Base-by-base conservation (phyloP, 2,888 invertebrate species). In the Drosophila tripunctata region DNA sequence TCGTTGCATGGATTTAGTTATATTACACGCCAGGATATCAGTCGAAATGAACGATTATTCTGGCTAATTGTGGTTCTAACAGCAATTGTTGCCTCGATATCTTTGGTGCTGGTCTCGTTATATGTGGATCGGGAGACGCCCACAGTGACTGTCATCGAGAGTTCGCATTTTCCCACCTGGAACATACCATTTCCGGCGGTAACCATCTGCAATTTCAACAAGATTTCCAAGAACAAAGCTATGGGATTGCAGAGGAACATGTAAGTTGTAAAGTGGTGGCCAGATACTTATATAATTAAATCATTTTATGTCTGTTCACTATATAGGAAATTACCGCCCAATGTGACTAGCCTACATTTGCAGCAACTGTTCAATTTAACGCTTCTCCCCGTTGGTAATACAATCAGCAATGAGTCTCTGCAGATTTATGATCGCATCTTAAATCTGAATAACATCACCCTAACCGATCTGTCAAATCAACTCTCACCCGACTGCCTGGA, bases 1-100 rank as follows among this genome's bases (percentile, higher is more conserved):
- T 94, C 94, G 65, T 90, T 95, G 50, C 95, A 95, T 80, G 95
- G 95, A 0, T 95, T 94, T 76, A 94, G 94, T 80, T 95, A 94
- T 76, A 94, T 95, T 24, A 93, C 93, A 2, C 93, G 94, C 80
- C 91, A 92, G 30, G 93, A 93, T 35, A 92, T 94, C 21, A 93
- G 92, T 35, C 81, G 88, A 5, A 71, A 90, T 31, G 95, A 95
- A 89, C 93, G 94, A 0, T 50, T 64, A 0, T 89, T 90, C 38
- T 95, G 95, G 95, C 91, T 92, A 0, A 36, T 92, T 0, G 92
- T 93, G 0, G 93, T 94, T 6, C 30, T 93, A 0, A 38, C 92
- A 2, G 93, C 94, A 36, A 89, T 94, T n/a, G 88, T 92, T 8
- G 90, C 92, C 2, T 93, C 94, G 0, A 87, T 92, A 4, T 92